Evolutionary conservation across 2,888 invertebrate genomes (phyloP).

Genomic region (Sturmia bella): DNA sequence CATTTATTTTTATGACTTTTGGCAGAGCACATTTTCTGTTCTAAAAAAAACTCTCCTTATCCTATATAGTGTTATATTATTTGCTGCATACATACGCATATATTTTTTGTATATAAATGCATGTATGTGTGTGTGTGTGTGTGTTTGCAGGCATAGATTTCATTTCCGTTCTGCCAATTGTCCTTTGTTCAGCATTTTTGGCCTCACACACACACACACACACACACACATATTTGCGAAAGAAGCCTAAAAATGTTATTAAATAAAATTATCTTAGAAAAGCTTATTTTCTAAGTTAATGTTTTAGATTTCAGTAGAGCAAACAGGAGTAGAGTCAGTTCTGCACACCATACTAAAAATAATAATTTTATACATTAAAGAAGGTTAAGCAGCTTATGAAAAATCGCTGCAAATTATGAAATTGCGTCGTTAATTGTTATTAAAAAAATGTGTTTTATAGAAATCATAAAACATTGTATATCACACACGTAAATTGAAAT

Average conservation of each 20-base stretch:
- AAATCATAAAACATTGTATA: too few species aligned
- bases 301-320: conserved; percentile 11
- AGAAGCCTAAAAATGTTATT: conserved; percentile 53
- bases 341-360: background rate
- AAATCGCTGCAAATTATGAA: conserved; percentile 3
- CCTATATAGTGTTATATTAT: too few species aligned
- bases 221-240: conserved; percentile 21
- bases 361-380: conserved; percentile 47
- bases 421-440: conserved; percentile 17
- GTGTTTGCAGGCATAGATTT: background rate
- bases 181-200: background rate
- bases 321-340: too few species aligned
- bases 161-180: conserved; percentile 39
- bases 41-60: too few species aligned
- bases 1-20: too few species aligned
- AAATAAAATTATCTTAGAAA: conserved; percentile 62
- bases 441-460: background rate
- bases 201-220: too few species aligned
- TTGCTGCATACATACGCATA: too few species aligned
- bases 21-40: too few species aligned
- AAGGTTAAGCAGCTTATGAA: background rate
- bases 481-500: too few species aligned
- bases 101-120: too few species aligned
- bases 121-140: too few species aligned
- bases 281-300: conserved; percentile 43